Evolutionary conservation across 2,797 vertebrate genomes (phyloP), one percentile per base, ranked within the genome.

Genomic region (Mus spretus): DNA sequence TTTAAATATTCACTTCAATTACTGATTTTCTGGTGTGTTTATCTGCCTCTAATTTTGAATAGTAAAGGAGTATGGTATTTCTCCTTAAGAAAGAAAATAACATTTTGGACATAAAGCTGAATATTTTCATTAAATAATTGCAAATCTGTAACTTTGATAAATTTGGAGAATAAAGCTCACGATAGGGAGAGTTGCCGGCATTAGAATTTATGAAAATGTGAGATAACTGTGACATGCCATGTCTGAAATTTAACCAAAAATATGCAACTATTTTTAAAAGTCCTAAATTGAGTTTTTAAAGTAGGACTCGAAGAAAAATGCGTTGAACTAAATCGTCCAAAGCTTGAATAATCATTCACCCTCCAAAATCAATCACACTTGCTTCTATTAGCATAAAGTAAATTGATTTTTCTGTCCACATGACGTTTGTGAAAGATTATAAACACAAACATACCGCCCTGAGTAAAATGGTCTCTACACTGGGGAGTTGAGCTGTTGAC

Each of bases 381-480:
- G 98, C 95, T 98, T 78, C 79, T 96, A 89, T 91, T 96, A 93
- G 97, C 98, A 50, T 44, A 92, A 96, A 90, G 83, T 98, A 98
- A 98, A 98, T 95, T 95, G 59, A 78, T 94, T 98, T 98, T 98
- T 91, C 94, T 87, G 12, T 95, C 89, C 85, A 85, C 75, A 92
- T 78, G 85, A 92, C 96, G 97, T 97, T 96, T 94, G 89, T 37
- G 10, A 89, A 84, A 92, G 59, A 89, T 40, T 85, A 83, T 44
- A 97, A 96, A 89, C 47, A 78, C n/a, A 90, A 94, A 74, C 17
- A 59, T 10, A 90, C 40, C 11, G 50, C 90, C n/a, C n/a, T 40
- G 97, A 97, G 96, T 98, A 97, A 98, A 98, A 98, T 97, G 94
- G 91, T 93, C 93, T 78, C 82, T 96, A 98, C 96, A 6, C 95